Conservation (phyloP, 2,888 invertebrate genomes). For the Plebejus melissa region DNA sequence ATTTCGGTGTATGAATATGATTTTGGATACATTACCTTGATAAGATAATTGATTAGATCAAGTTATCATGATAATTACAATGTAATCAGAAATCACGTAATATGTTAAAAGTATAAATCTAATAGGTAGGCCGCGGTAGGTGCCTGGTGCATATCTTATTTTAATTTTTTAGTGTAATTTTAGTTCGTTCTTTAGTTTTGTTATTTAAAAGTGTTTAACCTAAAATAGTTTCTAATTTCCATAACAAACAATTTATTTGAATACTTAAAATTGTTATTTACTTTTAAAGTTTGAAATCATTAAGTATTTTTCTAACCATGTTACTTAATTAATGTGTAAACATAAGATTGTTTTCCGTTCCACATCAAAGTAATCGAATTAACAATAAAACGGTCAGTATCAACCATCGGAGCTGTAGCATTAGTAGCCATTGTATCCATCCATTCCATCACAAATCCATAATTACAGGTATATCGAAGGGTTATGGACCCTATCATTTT, state of each 20-base stretch:
- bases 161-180: not conserved
- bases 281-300: not conserved
- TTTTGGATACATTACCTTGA: not conserved
- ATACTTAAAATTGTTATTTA: not conserved
- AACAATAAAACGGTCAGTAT: constrained; percentile 40
- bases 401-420: not conserved
- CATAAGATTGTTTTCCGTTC: not conserved
- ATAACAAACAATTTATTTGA: not conserved
- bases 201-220: not conserved
- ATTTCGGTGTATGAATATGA: constrained; percentile 22
- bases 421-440: not conserved
- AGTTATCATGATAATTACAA: not conserved
- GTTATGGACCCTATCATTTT: constrained; percentile 2
- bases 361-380: not conserved
- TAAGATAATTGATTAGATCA: constrained; percentile 35
- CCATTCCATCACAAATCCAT: constrained; percentile 1
- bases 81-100: not conserved
- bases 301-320: not conserved
- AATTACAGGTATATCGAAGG: constrained; percentile 32
- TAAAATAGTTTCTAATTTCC: not conserved
- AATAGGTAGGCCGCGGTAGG: too few relatives aligned
- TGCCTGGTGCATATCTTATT: not conserved
- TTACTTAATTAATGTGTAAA: not conserved
- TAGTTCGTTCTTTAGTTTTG: not conserved
- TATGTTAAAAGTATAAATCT: too few relatives aligned